phyloP scores from a whole-genome alignment of 1,140 invertebrate species.

The Dolichoris vasculosae region DNA sequence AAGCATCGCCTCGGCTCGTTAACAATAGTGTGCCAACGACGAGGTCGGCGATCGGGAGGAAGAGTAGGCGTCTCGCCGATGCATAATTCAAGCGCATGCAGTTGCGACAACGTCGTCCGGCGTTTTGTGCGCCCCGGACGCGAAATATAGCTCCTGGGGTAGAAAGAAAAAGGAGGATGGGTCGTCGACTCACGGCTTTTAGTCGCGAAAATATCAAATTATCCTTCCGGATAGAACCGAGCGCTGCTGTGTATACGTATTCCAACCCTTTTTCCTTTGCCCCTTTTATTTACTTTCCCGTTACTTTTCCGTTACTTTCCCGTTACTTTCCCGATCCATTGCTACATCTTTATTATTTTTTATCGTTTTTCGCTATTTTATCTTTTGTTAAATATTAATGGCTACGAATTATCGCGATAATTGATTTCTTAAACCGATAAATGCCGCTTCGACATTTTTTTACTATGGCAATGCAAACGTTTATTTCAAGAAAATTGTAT shows the following conservation, averaged over 20 bases:
- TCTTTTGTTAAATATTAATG: background rate
- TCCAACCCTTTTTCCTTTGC: background rate
- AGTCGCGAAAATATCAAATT: conserved; percentile 52
- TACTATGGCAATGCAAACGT: too few relatives aligned
- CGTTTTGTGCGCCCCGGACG: conserved; percentile 16
- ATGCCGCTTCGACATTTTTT: too few relatives aligned
- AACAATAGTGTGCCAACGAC: background rate
- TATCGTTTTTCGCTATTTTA: too few relatives aligned
- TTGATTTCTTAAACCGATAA: background rate
- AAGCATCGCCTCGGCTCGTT: background rate
- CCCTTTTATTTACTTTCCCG: background rate
- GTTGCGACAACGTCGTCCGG: background rate
- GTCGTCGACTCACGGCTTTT: conserved; percentile 43
- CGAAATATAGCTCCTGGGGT: background rate
- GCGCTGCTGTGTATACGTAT: background rate
- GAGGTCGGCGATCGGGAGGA: background rate
- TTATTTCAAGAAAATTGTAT: too few relatives aligned
- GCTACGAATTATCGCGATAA: background rate
- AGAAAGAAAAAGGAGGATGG: conserved; percentile 12
- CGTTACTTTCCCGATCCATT: background rate
- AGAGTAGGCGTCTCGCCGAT: conserved; percentile 28
- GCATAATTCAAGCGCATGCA: conserved; percentile 45
- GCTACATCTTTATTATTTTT: background rate
- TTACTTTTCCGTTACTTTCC: background rate
- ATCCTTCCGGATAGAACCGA: conserved; percentile 24